Base-by-base conservation (phyloP, 2,888 invertebrate genomes). In the Metalampra italica region DNA sequence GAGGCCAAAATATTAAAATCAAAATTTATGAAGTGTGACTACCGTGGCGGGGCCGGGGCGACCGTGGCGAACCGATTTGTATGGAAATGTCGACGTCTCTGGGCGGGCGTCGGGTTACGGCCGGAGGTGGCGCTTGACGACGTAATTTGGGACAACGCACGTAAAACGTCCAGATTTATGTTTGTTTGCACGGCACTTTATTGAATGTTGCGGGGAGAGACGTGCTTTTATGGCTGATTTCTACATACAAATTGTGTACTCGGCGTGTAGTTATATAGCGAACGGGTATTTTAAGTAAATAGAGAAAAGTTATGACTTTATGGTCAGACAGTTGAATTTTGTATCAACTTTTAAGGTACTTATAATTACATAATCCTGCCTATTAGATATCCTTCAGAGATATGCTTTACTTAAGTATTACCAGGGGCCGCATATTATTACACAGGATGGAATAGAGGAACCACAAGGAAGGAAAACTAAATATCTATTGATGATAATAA, bases 1-100 rank as follows among this genome's bases (percentile, higher is more conserved):
- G 68, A 68, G 60, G 60, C 55, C 62, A 66, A 78, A 86, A 73
- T 86, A 87, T 85, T 84, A 84, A 84, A 87, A 86, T 82, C 72
- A 78, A 78, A 84, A 86, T 88, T 85, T 87, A 89, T 82, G 84
- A 82, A 78, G 77, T 84, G 84, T 78, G 78, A 82, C 79, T 68
- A 22, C 22, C 22, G 22, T 22, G 59, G 59, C 59, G 58, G 57
- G 56, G 52, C 29, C 50, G 56, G 56, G 62, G 60, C 62, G 68
- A 67, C 76, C 82, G 84, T 78, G 74, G 76, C 82, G 69, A 84
- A 87, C 58, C 82, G 85, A 87, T 89, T 89, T 86, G 83, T 85
- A 89, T 88, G 88, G 83, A 86, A 86, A 87, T 88, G 71, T 72
- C 71, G 68, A 75, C 71, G 75, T 78, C 71, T 78, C 80, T 70